Conservation (phyloP, 1,140 invertebrate species). For the Monomorium pharaonis region DNA sequence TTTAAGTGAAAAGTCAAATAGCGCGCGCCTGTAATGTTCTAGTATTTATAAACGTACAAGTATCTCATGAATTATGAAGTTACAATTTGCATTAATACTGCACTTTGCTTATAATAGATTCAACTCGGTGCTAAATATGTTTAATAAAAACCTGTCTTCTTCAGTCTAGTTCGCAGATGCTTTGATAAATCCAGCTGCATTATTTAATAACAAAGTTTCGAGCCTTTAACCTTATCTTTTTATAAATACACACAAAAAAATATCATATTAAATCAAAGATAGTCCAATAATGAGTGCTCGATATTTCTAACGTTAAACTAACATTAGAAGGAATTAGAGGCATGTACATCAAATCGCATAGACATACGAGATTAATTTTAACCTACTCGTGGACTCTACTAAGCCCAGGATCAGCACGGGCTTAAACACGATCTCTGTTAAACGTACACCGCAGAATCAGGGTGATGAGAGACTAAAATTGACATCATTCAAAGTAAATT, state of each 20-base stretch:
- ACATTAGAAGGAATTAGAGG: no score
- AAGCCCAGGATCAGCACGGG: slow-evolving; percentile 36
- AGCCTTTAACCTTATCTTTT: no score
- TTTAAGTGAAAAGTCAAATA: no score
- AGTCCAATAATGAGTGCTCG: no score
- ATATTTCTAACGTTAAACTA: no score
- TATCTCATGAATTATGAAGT: not conserved
- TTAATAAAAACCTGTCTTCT: slow-evolving; percentile 51
- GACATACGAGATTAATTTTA: slow-evolving; percentile 52
- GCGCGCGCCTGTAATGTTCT: no score
- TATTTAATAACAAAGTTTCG: slow-evolving; percentile 62
- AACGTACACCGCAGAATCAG: slow-evolving; percentile 31
- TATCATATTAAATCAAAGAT: no score
- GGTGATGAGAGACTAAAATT: slow-evolving; percentile 38
- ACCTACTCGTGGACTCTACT: slow-evolving; percentile 27
- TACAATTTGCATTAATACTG: not conserved
- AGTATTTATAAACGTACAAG: no score
- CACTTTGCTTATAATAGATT: slow-evolving; percentile 43
- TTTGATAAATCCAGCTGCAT: slow-evolving; percentile 42
- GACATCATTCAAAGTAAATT: slow-evolving; percentile 36
- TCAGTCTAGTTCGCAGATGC: not conserved
- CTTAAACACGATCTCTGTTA: slow-evolving; percentile 42
- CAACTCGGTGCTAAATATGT: slow-evolving; percentile 4
- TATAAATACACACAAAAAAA: no score
- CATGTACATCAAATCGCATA: slow-evolving; percentile 60